Base-by-base conservation (phyloP, 2,888 invertebrate genomes). In the Caenorhabditis wallacei region DNA sequence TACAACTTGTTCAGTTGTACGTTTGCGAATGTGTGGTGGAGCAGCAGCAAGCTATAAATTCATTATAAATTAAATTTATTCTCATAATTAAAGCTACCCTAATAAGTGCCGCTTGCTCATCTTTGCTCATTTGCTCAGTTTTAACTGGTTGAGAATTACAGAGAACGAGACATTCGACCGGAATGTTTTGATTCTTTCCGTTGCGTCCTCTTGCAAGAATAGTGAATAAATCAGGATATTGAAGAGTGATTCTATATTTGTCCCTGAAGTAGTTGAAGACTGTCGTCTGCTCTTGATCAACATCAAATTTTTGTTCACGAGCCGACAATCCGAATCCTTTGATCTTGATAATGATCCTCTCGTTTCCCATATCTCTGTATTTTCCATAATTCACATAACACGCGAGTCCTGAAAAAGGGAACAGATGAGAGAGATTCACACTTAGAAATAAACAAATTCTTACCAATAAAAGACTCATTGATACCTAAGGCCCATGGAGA, bases 91-190 rank as follows among this genome's bases (percentile, higher is more conserved):
- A 1, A 40, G n/a, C 22, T 18, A 74, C 70, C n/a, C 24, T 56
- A 13, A 81, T 64, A 13, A 69, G 22, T 7, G 48, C 46, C 0
- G 59, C 56, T 16, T 81, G 74, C 20, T 75, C 69, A 0, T 22
- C 54, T 1, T n/a, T 40, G 2, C 11, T n/a, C 69, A 80, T 64
- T 18, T 80, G 80, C 16, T 68, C 68, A 10, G 37, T 80, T 7
- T 7, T 20, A 11, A 59, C 80, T 1, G 43, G 11, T 26, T 80
- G 80, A 11, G 24, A n/a, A 1, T 26, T n/a, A 16, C 46, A 51
- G 0, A 80, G 22, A 2, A 16, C 13, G 0, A 81, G 22, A 0
- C 30, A 22, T 20, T 81, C 80, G 1, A 51, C 53, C 0, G 80
- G 80, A 37, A 69, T 24, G 46, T 63, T 24, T n/a, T 24, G 2